Conservation (phyloP, 1,140 invertebrate species). For the Eubasilissa regina region DNA sequence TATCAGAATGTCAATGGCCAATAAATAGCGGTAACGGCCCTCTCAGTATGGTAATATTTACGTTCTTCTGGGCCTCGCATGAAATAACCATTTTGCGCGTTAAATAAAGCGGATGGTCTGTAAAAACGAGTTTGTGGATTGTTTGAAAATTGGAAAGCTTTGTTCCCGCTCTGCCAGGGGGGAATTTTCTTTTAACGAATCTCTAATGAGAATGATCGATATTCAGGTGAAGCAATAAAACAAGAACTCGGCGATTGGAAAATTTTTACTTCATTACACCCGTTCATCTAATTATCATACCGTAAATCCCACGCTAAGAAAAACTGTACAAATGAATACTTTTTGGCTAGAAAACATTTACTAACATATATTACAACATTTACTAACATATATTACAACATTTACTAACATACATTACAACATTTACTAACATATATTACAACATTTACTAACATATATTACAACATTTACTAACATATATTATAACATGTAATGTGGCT, state of each 20-base stretch:
- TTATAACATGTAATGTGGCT: no score
- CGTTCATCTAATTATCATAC: constrained; percentile 15
- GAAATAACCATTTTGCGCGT: constrained; percentile 15
- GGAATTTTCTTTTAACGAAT: neutral
- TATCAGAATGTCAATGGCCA: neutral
- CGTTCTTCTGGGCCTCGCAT: constrained; percentile 6
- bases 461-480: no score
- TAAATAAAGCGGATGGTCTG: constrained; percentile 25
- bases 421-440: no score
- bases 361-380: no score
- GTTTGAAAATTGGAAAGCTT: constrained; percentile 11
- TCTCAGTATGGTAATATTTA: neutral
- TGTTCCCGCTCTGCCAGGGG: neutral
- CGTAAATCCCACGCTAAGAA: constrained; percentile 8
- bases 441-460: no score
- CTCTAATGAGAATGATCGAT: constrained; percentile 4
- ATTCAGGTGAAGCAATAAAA: constrained; percentile 27
- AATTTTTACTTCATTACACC: neutral
- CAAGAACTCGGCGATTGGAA: constrained; percentile 3
- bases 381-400: no score
- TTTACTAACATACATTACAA: no score
- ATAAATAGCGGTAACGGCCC: constrained; percentile 16
- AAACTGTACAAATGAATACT: constrained; percentile 13
- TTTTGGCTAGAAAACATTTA: neutral
- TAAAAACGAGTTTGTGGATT: constrained; percentile 3